Base-by-base conservation (phyloP, 1,140 invertebrate species). In the Microplitis mediator region DNA sequence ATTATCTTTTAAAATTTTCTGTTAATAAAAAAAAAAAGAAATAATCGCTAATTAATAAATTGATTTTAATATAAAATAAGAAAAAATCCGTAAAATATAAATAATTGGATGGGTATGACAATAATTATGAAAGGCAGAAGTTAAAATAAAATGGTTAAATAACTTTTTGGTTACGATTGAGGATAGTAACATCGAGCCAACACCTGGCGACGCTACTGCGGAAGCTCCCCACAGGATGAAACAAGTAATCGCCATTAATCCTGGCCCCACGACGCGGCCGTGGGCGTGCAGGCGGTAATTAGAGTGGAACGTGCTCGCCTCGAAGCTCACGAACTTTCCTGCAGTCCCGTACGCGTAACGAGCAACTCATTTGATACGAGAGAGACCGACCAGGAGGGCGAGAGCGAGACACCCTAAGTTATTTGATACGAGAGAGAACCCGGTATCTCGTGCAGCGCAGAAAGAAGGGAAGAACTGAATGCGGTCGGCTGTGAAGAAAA, bases 231-330 rank as follows among this genome's bases (percentile, higher is more conserved):
- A 14, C 62, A 71, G 60, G 74, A 77, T 73, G 74, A 74, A 78
- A 76, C 73, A 75, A 77, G 54, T 78, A 77, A 78, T 78, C 74
- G 70, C 71, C 61, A 72, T 72, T 72, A 72, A 72, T 72, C 62
- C 70, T 66, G 32, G 23, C 45, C 31, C 51, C 50, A 54, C 65
- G 51, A 67, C 50, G 50, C 36, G 65, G 45, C 65, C 65, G 70
- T 64, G 62, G 70, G 64, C 60, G 74, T 72, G 66, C 56, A 73
- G 32, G 32, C 56, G 74, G 75, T 75, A 80, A 80, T 80, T 80
- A 80, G 78, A 78, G 75, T 75, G 72, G 73, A 76, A 77, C 75
- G 76, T 78, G 75, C 74, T 76, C 72, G 74, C 71, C 71, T 65
- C 66, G 51, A 71, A 66, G 52, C 74, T 70, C 71, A 67, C 71